phyloP scores from a whole-genome alignment of 2,797 vertebrate species.

The Sebastes hubbsi region DNA sequence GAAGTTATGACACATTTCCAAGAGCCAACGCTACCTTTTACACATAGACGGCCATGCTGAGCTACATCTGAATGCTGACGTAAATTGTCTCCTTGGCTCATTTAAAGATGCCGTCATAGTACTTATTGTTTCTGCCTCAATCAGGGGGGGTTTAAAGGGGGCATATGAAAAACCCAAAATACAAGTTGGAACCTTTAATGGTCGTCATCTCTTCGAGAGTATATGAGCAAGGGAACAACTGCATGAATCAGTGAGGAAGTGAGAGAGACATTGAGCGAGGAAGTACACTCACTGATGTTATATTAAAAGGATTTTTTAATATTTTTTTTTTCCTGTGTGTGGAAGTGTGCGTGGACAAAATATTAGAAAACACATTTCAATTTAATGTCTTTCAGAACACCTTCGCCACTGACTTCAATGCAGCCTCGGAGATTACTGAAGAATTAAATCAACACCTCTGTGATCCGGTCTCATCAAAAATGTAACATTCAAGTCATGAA shows the following conservation, averaged over 20 bases:
- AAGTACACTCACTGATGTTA: neutral
- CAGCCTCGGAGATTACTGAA: neutral
- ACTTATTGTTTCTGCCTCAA: constrained; percentile 9
- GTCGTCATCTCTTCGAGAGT: neutral
- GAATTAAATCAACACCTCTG: neutral
- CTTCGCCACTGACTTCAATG: neutral
- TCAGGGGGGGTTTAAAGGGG: neutral
- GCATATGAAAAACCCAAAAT: no score
- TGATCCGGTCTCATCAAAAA: neutral
- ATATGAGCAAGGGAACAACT: constrained; percentile 8
- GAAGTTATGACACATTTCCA: constrained; percentile 29
- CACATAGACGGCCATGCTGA: neutral
- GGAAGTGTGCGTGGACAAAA: constrained; percentile 5
- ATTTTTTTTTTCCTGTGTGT: neutral
- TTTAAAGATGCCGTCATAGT: constrained; percentile 1
- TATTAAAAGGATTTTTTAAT: constrained; percentile 18
- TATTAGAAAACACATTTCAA: constrained; percentile 11
- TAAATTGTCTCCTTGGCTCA: neutral
- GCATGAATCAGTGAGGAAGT: constrained; percentile 6
- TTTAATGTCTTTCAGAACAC: neutral
- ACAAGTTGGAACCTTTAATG: constrained; percentile 14
- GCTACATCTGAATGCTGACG: neutral
- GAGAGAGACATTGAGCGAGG: neutral
- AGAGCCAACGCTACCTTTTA: neutral
- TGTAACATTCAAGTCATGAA: neutral